These are phyloP conservation scores for Spea hammondii DNA, from an alignment of 2,797 vertebrate species.

Conservation along the genomic window DNA sequence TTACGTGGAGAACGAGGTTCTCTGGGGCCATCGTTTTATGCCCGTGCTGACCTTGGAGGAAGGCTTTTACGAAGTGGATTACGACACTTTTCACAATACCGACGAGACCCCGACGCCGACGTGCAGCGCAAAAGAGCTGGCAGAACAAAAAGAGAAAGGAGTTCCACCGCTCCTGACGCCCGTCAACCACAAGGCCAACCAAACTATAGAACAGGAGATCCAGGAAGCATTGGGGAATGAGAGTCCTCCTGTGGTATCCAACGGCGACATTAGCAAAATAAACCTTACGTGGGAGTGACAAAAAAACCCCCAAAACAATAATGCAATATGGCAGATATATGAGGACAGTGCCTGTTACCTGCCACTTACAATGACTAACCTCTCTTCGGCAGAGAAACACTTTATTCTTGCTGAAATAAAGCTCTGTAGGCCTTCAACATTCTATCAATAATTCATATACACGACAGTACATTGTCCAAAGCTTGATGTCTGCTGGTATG, in stretches of 20 bases:
- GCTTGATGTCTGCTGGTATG: too few relatives aligned
- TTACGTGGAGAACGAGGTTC: slow-evolving; percentile 93
- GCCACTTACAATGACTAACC: background rate
- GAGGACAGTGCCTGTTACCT: background rate
- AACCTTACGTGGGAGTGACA: slow-evolving; percentile 10
- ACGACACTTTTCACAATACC: slow-evolving; percentile 94
- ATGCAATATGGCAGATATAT: background rate
- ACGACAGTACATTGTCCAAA: too few relatives aligned
- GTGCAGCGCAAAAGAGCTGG: slow-evolving; percentile 91
- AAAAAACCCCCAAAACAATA: too few relatives aligned
- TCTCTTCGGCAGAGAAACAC: background rate
- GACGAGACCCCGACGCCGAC: slow-evolving; percentile 90
- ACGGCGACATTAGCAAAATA: slow-evolving; percentile 35
- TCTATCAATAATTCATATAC: too few relatives aligned
- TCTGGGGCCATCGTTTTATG: slow-evolving; percentile 96
- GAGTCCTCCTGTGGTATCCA: slow-evolving; percentile 14
- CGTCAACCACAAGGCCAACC: slow-evolving; percentile 24
- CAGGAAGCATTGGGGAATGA: slow-evolving; percentile 3
- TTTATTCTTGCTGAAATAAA: background rate
- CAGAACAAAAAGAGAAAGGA: slow-evolving; percentile 73
- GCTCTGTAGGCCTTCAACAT: too few relatives aligned
- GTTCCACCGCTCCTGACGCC: slow-evolving; percentile 77
- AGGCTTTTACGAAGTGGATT: slow-evolving; percentile 97
- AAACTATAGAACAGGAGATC: background rate
- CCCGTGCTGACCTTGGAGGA: slow-evolving; percentile 95